Conservation (phyloP, 2,888 invertebrate genomes). For the Dastarcus helophoroides region DNA sequence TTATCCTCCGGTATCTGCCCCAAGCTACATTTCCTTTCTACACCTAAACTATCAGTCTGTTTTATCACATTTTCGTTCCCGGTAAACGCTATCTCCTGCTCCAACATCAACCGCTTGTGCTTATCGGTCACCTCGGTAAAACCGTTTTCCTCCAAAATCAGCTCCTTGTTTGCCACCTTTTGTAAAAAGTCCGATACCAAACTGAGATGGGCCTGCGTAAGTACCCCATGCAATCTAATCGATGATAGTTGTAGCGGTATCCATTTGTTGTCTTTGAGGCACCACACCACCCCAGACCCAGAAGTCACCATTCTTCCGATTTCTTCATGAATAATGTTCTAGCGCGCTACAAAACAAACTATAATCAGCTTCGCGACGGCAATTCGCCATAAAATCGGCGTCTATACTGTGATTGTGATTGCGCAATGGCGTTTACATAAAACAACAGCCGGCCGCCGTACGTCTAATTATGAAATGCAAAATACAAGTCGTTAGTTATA, state of each 20-base stretch:
- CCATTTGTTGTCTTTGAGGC: constrained; percentile 55
- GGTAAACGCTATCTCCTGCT: constrained; percentile 16
- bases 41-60: constrained; percentile 16
- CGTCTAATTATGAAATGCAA: too few species aligned
- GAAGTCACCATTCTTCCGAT: constrained; percentile 48
- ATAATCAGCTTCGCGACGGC: too few species aligned
- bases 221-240: constrained; percentile 52
- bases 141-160: constrained; percentile 43
- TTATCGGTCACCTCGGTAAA: constrained; percentile 35
- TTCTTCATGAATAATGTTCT: constrained; percentile 21
- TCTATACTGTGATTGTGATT: too few species aligned
- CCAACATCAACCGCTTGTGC: constrained; percentile 29
- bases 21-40: constrained; percentile 25
- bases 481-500: too few species aligned
- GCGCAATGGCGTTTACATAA: too few species aligned
- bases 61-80: constrained; percentile 26
- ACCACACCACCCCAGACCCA: constrained; percentile 54
- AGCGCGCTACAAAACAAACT: too few species aligned
- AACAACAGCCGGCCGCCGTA: too few species aligned
- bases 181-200: constrained; percentile 54
- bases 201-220: constrained; percentile 54
- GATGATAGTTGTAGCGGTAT: constrained; percentile 56
- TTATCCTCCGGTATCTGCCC: constrained; percentile 29
- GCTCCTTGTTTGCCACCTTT: constrained; percentile 51
- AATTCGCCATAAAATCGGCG: too few species aligned